Evolutionary conservation across 2,888 invertebrate species (phyloP).

Genomic region (Danaus chrysippus): DNA sequence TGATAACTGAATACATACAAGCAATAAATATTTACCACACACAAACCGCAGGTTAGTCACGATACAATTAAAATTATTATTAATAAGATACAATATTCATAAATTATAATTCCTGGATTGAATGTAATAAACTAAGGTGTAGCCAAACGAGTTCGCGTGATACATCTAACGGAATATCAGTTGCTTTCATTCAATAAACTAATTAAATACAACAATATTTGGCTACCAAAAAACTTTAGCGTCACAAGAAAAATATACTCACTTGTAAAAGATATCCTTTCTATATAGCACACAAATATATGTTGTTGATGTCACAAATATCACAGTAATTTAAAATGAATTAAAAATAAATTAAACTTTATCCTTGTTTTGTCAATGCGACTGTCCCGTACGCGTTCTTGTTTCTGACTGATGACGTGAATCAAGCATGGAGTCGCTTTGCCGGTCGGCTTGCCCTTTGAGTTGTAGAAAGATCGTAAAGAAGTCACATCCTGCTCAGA

Average conservation of each 20-base stretch:
- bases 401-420: conserved; percentile 58
- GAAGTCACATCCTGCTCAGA: conserved; percentile 25
- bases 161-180: conserved; percentile 64
- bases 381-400: conserved; percentile 39
- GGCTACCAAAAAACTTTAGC: conserved; percentile 25
- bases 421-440: conserved; percentile 41
- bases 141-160: conserved; percentile 64
- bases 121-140: conserved; percentile 34
- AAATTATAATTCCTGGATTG: conserved; percentile 19
- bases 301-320: conserved; percentile 16
- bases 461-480: conserved; percentile 40
- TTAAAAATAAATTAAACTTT: conserved; percentile 26
- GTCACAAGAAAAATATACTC: conserved; percentile 15
- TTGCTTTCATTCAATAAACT: conserved; percentile 48
- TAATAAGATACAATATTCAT: conserved; percentile 15
- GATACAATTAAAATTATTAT: conserved; percentile 13
- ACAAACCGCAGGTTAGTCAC: conserved; percentile 34
- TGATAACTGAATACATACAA: conserved; percentile 30
- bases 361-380: conserved; percentile 11
- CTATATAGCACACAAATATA: conserved; percentile 16
- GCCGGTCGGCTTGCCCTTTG: conserved; percentile 42
- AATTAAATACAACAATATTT: conserved; percentile 30
- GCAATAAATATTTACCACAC: conserved; percentile 35
- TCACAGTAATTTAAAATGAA: conserved; percentile 23
- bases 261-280: conserved; percentile 20